Conservation (phyloP, 2,113 vertebrate species). For the Hemibagrus wyckioides region DNA sequence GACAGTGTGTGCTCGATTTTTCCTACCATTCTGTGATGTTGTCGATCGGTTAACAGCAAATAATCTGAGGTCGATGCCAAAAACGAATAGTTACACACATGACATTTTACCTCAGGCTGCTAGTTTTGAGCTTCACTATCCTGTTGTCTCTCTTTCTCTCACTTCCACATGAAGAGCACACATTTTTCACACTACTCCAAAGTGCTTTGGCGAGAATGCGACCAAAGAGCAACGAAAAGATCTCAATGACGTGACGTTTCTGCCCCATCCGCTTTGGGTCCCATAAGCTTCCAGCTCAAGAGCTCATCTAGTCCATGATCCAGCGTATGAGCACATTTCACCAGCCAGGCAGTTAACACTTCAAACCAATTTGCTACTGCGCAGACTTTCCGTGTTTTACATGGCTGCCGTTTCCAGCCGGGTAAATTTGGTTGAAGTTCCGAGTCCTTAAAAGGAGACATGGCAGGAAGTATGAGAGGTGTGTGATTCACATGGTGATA, state of each 20-base stretch:
- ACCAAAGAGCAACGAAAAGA: conserved; percentile 49
- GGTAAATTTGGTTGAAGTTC: conserved; percentile 7
- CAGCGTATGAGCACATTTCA: conserved; percentile 27
- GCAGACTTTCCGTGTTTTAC: conserved; percentile 14
- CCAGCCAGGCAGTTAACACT: conserved; percentile 27
- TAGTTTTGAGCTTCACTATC: not conserved
- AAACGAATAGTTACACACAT: not conserved
- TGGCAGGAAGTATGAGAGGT: not conserved
- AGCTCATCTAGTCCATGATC: conserved; percentile 40
- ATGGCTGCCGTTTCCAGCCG: not conserved
- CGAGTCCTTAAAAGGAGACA: not conserved
- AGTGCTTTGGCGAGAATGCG: conserved; percentile 46
- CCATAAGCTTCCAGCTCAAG: conserved; percentile 30
- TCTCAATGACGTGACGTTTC: conserved; percentile 48
- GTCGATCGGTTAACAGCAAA: not conserved
- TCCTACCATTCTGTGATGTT: too few relatives aligned
- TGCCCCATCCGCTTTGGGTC: conserved; percentile 6
- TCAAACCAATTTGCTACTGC: conserved; percentile 35
- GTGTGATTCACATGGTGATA: not conserved
- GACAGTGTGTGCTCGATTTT: not conserved
- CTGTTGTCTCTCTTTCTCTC: conserved; percentile 14
- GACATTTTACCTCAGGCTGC: not conserved
- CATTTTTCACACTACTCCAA: conserved; percentile 55
- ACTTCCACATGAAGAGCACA: conserved; percentile 42
- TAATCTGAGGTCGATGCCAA: not conserved